phyloP scores from a whole-genome alignment of 2,113 vertebrate species.

The Camelus dromedarius region DNA sequence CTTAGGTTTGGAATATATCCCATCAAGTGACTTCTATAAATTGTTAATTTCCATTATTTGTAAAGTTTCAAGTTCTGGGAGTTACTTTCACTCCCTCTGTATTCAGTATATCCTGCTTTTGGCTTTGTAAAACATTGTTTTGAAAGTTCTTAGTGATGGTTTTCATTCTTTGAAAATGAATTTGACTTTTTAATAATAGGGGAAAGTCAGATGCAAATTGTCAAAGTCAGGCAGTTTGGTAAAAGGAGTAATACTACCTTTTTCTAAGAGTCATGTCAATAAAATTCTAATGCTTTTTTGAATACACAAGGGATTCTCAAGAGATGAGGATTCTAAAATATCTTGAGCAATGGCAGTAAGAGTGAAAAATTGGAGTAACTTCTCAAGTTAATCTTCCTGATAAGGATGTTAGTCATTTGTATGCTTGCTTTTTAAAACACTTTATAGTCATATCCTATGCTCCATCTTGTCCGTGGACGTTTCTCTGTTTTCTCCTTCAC shows the following conservation, averaged over 20 bases:
- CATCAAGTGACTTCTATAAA: not conserved
- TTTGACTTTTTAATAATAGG: not conserved
- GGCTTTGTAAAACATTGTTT: not conserved
- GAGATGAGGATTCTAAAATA: not conserved
- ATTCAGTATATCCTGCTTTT: not conserved
- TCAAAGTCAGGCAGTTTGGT: not conserved
- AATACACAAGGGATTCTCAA: not conserved
- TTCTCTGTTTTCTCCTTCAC: not conserved
- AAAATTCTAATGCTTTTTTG: not conserved
- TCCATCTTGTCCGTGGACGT: not conserved
- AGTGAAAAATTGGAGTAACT: not conserved
- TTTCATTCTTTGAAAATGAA: not conserved
- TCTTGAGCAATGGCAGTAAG: not conserved
- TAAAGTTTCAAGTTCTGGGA: not conserved
- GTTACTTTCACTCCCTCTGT: not conserved
- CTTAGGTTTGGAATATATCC: not conserved
- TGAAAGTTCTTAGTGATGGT: not conserved
- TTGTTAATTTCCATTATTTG: not conserved
- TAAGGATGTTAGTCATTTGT: not conserved
- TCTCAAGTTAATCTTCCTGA: not conserved
- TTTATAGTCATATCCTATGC: not conserved
- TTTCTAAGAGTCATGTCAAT: not conserved
- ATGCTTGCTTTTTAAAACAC: not conserved
- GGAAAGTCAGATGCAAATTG: not conserved
- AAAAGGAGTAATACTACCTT: not conserved